Evolutionary conservation across 2,797 vertebrate genomes (phyloP), one percentile per base, ranked within the genome.

Genomic region (Artibeus lituratus): DNA sequence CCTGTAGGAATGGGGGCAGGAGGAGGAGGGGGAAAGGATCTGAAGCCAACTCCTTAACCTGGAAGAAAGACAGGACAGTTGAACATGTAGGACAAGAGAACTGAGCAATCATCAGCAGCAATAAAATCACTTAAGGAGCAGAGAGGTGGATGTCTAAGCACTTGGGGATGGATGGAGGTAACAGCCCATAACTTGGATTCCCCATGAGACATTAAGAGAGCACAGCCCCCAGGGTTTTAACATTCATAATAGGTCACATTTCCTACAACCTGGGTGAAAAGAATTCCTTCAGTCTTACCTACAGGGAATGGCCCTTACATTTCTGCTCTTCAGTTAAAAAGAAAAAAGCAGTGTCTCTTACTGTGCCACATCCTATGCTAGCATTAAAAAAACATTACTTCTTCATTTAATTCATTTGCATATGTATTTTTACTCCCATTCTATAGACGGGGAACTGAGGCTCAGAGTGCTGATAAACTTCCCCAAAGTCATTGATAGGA

Each of bases 241-340:
- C 32, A 80, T 26, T 37, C 11, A 73, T 80, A 69, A 55, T 5
- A 62, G 24, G 32, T 21, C 14, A 77, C 19, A 95, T 81, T 53
- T 35, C 35, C 62, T 9, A 47, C 1, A 55, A 73, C 19, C 15
- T 62, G n/a, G 24, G 22, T n/a, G 10, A 84, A 82, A 62, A 59
- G 7, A 78, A 81, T 4, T 55, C 16, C 21, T 32, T 24, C 47
- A 73, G 22, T 42, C 16, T 89, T 74, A 37, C 22, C 70, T 47
- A 76, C 9, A 22, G 7, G 32, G 11, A 62, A 65, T 37, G 78
- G 59, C 3, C 6, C 26, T 78, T 69, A 57, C 65, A 37, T 39
- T 22, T 86, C 55, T 84, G 62, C 22, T 55, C 39, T 26, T 95
- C 8, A 21, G 39, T 78, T 72, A 44, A 49, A 51, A 87, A 92